These are phyloP conservation scores for Zenarchopterus dispar DNA, from an alignment of 2,797 vertebrate genomes.

Conservation along the genomic window DNA sequence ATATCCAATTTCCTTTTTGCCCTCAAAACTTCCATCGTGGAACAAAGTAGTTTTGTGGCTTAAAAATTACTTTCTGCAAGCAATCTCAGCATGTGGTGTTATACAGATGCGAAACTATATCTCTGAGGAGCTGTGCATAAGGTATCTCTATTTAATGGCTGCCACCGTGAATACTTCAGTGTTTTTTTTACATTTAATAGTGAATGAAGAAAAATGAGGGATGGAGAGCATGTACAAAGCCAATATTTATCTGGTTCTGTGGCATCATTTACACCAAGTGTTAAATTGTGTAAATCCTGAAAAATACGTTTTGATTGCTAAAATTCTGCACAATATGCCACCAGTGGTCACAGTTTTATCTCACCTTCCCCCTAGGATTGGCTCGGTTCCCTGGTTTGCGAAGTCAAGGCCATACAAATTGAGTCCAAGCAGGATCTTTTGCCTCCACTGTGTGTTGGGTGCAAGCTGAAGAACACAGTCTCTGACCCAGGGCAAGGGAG, in stretches of 20 bases:
- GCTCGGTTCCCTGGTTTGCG: conserved; percentile 85
- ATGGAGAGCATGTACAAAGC: too few relatives aligned
- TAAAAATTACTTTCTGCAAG: background rate
- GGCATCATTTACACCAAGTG: too few relatives aligned
- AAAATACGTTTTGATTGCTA: background rate
- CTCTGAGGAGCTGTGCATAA: background rate
- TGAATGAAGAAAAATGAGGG: too few relatives aligned
- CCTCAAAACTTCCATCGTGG: too few relatives aligned
- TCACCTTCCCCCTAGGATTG: conserved; percentile 88
- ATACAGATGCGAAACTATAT: background rate
- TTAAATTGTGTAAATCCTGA: background rate
- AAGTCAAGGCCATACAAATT: conserved; percentile 97
- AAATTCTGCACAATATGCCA: conserved; percentile 1
- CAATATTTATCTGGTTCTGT: background rate
- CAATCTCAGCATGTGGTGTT: background rate
- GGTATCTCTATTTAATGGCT: too few relatives aligned
- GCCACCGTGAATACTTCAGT: too few relatives aligned
- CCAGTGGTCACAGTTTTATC: background rate
- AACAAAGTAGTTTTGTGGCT: background rate
- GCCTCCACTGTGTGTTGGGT: conserved; percentile 89
- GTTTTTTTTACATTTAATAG: too few relatives aligned
- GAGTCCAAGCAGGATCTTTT: conserved; percentile 93
- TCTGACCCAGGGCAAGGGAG: conserved; percentile 91
- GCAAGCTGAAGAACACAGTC: conserved; percentile 92
- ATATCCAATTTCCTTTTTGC: too few relatives aligned